phyloP scores from a whole-genome alignment of 2,113 vertebrate genomes.

The Camelus dromedarius region DNA sequence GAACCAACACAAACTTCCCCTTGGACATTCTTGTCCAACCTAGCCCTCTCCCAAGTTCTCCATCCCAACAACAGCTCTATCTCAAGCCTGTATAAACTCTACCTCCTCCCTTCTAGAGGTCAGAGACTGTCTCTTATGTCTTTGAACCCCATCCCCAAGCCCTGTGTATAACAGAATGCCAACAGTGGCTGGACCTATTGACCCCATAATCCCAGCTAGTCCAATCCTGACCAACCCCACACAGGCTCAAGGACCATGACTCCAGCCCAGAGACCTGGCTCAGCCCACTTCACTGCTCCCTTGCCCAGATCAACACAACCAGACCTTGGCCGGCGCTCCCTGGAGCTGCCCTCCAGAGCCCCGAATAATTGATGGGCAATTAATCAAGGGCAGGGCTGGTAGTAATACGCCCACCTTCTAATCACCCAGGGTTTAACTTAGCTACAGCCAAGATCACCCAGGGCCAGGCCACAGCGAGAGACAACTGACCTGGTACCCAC shows the following conservation, averaged over 20 bases:
- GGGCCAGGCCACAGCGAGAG: background rate
- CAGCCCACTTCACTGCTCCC: background rate
- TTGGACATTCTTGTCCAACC: background rate
- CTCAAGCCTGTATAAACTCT: background rate
- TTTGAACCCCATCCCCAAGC: background rate
- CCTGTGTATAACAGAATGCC: background rate
- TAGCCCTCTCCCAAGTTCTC: background rate
- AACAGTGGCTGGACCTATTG: background rate
- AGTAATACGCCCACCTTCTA: slow-evolving; percentile 1
- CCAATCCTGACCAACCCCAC: background rate
- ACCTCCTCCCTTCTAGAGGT: background rate
- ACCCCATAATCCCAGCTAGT: background rate
- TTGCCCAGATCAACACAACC: background rate
- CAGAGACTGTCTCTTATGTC: background rate
- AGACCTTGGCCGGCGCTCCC: background rate
- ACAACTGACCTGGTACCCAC: background rate
- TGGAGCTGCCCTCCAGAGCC: background rate
- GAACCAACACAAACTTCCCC: background rate
- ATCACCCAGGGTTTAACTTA: background rate
- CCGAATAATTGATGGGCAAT: background rate
- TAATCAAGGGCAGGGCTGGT: background rate
- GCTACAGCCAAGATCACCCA: background rate
- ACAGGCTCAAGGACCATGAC: background rate
- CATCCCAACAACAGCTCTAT: background rate
- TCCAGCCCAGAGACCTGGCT: background rate